Base-by-base conservation (phyloP, 2,113 vertebrate genomes). In the Tachuris rubrigastra region DNA sequence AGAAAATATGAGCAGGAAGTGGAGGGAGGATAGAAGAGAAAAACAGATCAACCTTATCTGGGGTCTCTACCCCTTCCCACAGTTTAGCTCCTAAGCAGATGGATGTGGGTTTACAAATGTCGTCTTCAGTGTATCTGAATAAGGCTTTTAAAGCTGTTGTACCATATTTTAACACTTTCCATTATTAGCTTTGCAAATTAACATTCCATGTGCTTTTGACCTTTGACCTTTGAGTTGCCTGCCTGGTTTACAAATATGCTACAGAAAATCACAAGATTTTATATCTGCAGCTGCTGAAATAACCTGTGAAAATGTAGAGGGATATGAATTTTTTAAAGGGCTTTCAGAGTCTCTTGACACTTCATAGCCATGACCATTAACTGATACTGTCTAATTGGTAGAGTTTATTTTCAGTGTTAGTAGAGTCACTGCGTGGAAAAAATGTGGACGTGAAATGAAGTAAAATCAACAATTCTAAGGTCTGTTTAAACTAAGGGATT, bases 71-170 rank as follows among this genome's bases (percentile, higher is more conserved):
- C 96, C 93, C 85, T 96, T 90, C 88, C 93, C 88, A 89, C 96
- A 95, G 93, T 90, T 97, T 93, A 89, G 73, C 84, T 94, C 86
- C 65, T 84, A 58, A 95, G 79, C 96, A 96, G 96, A 95, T 97
- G 96, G 96, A 65, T 94, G 96, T 96, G 95, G 96, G 95, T 88
- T 96, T 97, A 80, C 59, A 87, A 93, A 77, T 92, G 93, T 84
- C 28, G 0, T 68, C 63, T 63, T 92, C 86, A 79, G 79, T 92
- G 28, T 80, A 86, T 88, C 79, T 75, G 80, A 95, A 92, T 75
- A 90, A 90, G 88, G 67, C 58, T 90, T 93, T 93, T 83, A 90
- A 93, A 90, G 83, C 90, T 89, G 85, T 92, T 81, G 52, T 94
- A 73, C 72, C 53, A 52, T 89, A 81, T 93, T 96, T 95, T 90